Conservation (phyloP, 2,797 vertebrate species). For the Gastrophryne carolinensis region DNA sequence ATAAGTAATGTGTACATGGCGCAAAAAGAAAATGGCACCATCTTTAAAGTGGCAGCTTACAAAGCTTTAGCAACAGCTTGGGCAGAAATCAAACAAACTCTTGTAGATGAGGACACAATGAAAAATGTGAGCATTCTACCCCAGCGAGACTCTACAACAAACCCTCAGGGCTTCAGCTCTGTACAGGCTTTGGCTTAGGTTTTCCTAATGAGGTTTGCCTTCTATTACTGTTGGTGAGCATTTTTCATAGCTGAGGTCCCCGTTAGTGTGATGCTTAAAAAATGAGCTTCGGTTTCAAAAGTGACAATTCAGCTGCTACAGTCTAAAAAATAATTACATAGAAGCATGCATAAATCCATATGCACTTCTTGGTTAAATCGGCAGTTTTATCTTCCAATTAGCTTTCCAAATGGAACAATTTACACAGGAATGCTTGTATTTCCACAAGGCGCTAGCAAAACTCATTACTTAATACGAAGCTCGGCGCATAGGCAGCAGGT, state of each 20-base stretch:
- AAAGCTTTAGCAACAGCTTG: constrained; percentile 52
- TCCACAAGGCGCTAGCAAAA: constrained; percentile 61
- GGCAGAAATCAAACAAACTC: constrained; percentile 58
- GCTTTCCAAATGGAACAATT: constrained; percentile 71
- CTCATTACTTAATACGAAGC: constrained; percentile 63
- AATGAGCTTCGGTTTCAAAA: constrained; percentile 69
- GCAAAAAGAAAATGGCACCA: neutral
- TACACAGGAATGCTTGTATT: constrained; percentile 67
- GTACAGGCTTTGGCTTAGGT: constrained; percentile 68
- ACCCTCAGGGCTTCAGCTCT: constrained; percentile 68
- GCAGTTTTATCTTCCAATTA: constrained; percentile 70
- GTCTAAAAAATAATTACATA: constrained; percentile 58
- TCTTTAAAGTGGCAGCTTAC: constrained; percentile 55
- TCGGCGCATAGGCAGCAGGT: constrained; percentile 42
- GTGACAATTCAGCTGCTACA: constrained; percentile 69
- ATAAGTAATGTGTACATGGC: constrained; percentile 9
- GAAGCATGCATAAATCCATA: constrained; percentile 40
- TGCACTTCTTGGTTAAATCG: constrained; percentile 46
- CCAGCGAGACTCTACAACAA: constrained; percentile 66
- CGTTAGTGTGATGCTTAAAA: constrained; percentile 70
- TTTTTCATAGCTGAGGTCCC: constrained; percentile 70
- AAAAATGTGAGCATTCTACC: constrained; percentile 64
- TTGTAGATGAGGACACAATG: constrained; percentile 61
- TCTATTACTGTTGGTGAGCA: constrained; percentile 72
- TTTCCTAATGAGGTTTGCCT: constrained; percentile 73